Evolutionary conservation across 1,140 invertebrate genomes (phyloP).

Genomic region (Papilio polytes): DNA sequence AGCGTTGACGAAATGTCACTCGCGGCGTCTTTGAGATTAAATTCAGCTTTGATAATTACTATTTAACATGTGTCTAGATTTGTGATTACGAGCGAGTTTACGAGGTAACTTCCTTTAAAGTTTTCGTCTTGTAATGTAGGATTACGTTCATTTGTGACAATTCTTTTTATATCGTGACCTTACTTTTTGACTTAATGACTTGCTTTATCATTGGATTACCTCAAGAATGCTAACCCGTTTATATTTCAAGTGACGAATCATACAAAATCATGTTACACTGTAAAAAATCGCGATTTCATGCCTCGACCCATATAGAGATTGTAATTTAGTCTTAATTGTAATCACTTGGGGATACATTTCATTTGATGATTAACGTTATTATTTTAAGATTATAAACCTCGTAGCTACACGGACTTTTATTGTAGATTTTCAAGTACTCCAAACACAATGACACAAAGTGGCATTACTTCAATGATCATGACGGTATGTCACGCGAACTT

Average conservation of each 20-base stretch:
- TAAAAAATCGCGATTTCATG: neutral
- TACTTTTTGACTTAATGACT: neutral
- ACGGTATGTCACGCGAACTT: slow-evolving; percentile 66
- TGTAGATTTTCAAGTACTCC: neutral
- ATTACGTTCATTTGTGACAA: slow-evolving; percentile 38
- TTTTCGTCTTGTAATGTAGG: slow-evolving; percentile 50
- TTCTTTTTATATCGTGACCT: neutral
- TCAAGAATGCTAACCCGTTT: neutral
- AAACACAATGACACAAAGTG: neutral
- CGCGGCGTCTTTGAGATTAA: slow-evolving; percentile 79
- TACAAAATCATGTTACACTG: slow-evolving; percentile 1
- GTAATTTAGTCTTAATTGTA: neutral
- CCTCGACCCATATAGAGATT: neutral
- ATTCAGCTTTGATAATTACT: slow-evolving; percentile 73
- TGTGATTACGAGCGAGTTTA: slow-evolving; percentile 64
- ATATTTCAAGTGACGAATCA: neutral
- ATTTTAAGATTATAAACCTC: neutral
- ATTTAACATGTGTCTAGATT: slow-evolving; percentile 70
- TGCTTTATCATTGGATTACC: slow-evolving; percentile 17
- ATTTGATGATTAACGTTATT: neutral
- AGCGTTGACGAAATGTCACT: slow-evolving; percentile 72
- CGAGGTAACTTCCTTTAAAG: slow-evolving; percentile 57
- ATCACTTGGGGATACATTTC: neutral
- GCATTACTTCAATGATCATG: slow-evolving; percentile 59
- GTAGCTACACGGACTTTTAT: neutral